Evolutionary conservation across 2,113 vertebrate genomes (phyloP), one percentile per base, ranked within the genome.

Genomic region (Salminus brasiliensis): DNA sequence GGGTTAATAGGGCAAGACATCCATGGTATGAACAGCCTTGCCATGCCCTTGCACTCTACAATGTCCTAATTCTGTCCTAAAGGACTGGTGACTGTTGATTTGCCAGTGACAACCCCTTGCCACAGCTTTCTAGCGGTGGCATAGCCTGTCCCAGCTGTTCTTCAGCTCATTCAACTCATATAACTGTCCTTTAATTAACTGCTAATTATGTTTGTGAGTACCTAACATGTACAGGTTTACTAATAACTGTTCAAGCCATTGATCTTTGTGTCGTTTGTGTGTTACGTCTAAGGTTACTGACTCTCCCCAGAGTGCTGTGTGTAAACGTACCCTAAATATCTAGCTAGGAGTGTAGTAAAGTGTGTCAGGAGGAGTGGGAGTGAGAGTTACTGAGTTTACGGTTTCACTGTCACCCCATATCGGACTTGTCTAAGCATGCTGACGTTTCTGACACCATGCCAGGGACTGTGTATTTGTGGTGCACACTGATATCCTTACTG

Each of bases 271-370:
- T 49, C 4, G 15, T 47, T 4, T 49, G 1, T 49, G 18, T 49
- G 18, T 47, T 47, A 16, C 11, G 49, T 53, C 5, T 55, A 55
- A 10, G 52, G 52, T 55, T 25, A 63, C 30, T 3, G 30, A 62
- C 13, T 18, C 29, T 30, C 29, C 60, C 16, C 43, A 41, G n/a
- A 25, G 39, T 27, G 30, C 41, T 63, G 18, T 73, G 25, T 70
- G 66, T 65, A 72, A 65, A 72, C 7, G 30, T 72, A 53, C 79
- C 72, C 75, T 78, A 84, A 77, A 81, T 85, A 80, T 60, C 25
- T 29, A 53, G 34, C 45, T 39, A 55, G 25, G 39, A 62, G 71
- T 15, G 72, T 65, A 53, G 59, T 72, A 63, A 74, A 63, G 45
- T 69, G 74, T 59, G 53, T 43, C 43, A 52, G 34, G 11, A 41